These are phyloP conservation scores for Neogobius melanostomus DNA, from an alignment of 2,113 vertebrate genomes.

Conservation along the genomic window DNA sequence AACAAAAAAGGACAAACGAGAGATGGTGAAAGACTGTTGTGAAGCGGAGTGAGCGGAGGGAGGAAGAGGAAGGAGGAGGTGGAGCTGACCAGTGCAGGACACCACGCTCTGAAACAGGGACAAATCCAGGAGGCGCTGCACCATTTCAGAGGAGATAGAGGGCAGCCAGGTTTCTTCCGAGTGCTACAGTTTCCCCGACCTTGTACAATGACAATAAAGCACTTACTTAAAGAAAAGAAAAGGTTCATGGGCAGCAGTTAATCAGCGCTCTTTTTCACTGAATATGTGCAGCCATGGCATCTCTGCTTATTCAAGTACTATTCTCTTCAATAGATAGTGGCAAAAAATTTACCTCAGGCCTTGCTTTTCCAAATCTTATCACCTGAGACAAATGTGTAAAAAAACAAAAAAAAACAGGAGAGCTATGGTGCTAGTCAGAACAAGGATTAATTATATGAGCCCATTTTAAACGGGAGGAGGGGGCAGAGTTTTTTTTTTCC, in stretches of 20 bases:
- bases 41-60: too few species aligned
- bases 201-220: too few species aligned
- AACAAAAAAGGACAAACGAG: too few species aligned
- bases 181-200: too few species aligned
- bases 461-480: constrained; percentile 25
- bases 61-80: too few species aligned
- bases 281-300: neutral
- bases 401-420: constrained; percentile 28
- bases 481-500: constrained; percentile 2
- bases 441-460: constrained; percentile 57
- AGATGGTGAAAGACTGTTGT: too few species aligned
- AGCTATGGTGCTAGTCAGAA: constrained; percentile 27
- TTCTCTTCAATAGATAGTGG: constrained; percentile 36
- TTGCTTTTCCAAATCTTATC: constrained; percentile 19
- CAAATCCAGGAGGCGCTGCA: too few species aligned
- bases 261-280: constrained; percentile 21
- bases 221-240: too few species aligned
- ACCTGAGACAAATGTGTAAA: constrained; percentile 54
- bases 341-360: constrained; percentile 23
- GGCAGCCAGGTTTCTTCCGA: too few species aligned
- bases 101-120: too few species aligned
- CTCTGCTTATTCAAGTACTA: constrained; percentile 16
- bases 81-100: too few species aligned
- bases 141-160: too few species aligned
- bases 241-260: constrained; percentile 18